A percentile compares a stretch with the other conserved stretches of the same genome.
phyloP scores from a whole-genome alignment of 2,888 invertebrate genomes.

The Endomychus coccineus region DNA sequence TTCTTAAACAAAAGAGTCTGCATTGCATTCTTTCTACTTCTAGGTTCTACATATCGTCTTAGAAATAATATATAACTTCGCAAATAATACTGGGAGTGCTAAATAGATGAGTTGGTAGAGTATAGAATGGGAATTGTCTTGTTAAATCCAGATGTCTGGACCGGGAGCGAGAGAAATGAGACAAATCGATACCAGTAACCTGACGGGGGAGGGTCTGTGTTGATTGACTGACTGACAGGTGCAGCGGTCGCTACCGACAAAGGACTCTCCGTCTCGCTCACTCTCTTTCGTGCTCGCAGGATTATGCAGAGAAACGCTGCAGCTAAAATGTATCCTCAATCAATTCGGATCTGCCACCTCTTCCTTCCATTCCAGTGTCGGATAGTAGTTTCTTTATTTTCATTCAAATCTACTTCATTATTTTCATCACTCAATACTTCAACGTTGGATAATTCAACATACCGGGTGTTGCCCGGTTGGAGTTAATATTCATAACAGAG shows the following conservation, averaged over 20 bases:
- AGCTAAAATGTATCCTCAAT: conserved; percentile 8
- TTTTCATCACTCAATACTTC: too few relatives aligned
- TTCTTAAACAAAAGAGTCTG: too few relatives aligned
- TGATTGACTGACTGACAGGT: conserved; percentile 45
- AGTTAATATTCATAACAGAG: too few relatives aligned
- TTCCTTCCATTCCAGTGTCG: neutral
- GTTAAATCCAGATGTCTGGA: conserved; percentile 28
- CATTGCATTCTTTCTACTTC: too few relatives aligned
- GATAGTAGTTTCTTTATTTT: too few relatives aligned
- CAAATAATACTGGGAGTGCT: too few relatives aligned
- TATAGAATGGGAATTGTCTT: conserved; percentile 16
- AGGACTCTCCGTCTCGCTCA: conserved; percentile 11
- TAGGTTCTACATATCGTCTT: too few relatives aligned
- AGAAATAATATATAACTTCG: too few relatives aligned
- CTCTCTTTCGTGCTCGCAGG: conserved; percentile 11
- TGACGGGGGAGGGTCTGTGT: conserved; percentile 34
- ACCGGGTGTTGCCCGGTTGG: too few relatives aligned
- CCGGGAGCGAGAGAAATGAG: conserved; percentile 28
- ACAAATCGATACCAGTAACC: conserved; percentile 39
- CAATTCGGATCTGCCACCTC: conserved; percentile 6
- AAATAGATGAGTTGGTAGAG: too few relatives aligned
- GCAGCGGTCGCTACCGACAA: conserved; percentile 21
- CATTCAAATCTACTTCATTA: too few relatives aligned
- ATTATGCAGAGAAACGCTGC: conserved; percentile 10
- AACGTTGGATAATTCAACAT: too few relatives aligned